phyloP scores from a whole-genome alignment of 2,113 vertebrate genomes.

The Heterotis niloticus region DNA sequence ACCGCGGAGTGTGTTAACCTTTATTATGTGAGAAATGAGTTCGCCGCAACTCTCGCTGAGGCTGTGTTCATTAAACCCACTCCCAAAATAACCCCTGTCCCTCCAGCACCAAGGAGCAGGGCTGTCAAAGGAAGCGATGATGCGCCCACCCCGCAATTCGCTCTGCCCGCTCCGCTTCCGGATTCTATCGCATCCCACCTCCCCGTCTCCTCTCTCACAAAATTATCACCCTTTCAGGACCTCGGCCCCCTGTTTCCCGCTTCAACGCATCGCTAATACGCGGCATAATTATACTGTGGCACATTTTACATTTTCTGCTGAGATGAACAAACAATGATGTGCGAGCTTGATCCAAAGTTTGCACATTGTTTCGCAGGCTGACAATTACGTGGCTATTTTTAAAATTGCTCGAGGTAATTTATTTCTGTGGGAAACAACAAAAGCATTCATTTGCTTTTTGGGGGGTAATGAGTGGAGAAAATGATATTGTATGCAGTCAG shows the following conservation, averaged over 20 bases:
- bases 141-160: background rate
- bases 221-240: slow-evolving; percentile 9
- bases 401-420: slow-evolving; percentile 27
- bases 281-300: slow-evolving; percentile 4
- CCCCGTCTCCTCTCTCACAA: background rate
- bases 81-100: background rate
- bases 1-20: background rate
- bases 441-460: slow-evolving; percentile 9
- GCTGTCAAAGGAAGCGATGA: no score
- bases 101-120: background rate
- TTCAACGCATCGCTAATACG: background rate
- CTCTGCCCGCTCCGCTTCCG: background rate
- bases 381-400: slow-evolving; percentile 25
- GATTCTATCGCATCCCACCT: background rate
- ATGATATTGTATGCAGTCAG: slow-evolving; percentile 16
- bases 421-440: slow-evolving; percentile 21
- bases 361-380: slow-evolving; percentile 3
- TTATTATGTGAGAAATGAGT: background rate
- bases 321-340: slow-evolving; percentile 19
- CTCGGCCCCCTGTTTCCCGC: background rate
- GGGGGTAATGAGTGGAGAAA: slow-evolving; percentile 7
- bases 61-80: background rate
- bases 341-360: background rate
- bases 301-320: slow-evolving; percentile 15
- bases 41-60: background rate